Evolutionary conservation across 2,888 invertebrate genomes (phyloP).

Genomic region (Dorcus parallelipipedus): DNA sequence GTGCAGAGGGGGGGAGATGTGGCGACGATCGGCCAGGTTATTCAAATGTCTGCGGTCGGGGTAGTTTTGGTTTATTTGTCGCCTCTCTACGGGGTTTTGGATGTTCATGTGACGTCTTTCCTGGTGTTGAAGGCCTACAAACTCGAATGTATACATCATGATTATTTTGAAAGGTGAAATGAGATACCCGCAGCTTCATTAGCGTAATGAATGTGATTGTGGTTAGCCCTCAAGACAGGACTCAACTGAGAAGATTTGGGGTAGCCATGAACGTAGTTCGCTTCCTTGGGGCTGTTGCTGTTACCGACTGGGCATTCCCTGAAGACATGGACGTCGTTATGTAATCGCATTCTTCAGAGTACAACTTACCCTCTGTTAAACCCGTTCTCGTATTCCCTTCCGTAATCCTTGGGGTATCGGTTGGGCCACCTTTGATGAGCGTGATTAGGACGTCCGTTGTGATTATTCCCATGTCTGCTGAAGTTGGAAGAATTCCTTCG

Average conservation of each 20-base stretch:
- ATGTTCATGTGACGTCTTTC: constrained; percentile 38
- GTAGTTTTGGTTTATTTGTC: constrained; percentile 30
- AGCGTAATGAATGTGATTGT: constrained; percentile 40
- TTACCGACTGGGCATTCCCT: constrained; percentile 46
- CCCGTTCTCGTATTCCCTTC: constrained; percentile 46
- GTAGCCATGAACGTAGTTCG: constrained; percentile 44
- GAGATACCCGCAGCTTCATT: constrained; percentile 42
- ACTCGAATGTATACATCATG: not conserved
- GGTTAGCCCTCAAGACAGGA: constrained; percentile 43
- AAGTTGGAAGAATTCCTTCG: constrained; percentile 46
- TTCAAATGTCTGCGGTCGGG: constrained; percentile 20
- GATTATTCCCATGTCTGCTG: constrained; percentile 44
- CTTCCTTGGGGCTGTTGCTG: constrained; percentile 45
- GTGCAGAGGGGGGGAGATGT: constrained; percentile 55
- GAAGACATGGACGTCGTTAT: constrained; percentile 6
- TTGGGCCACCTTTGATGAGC: constrained; percentile 47
- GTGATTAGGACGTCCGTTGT: constrained; percentile 43
- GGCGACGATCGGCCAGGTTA: constrained; percentile 41
- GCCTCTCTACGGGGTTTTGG: constrained; percentile 29
- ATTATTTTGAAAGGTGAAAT: not conserved
- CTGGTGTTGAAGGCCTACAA: constrained; percentile 23
- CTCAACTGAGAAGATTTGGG: constrained; percentile 48
- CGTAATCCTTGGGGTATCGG: constrained; percentile 47
- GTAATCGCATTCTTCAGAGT: constrained; percentile 7
- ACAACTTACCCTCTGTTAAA: constrained; percentile 45